Evolutionary conservation across 1,140 invertebrate genomes (phyloP).

Genomic region (Anoplophora glabripennis): DNA sequence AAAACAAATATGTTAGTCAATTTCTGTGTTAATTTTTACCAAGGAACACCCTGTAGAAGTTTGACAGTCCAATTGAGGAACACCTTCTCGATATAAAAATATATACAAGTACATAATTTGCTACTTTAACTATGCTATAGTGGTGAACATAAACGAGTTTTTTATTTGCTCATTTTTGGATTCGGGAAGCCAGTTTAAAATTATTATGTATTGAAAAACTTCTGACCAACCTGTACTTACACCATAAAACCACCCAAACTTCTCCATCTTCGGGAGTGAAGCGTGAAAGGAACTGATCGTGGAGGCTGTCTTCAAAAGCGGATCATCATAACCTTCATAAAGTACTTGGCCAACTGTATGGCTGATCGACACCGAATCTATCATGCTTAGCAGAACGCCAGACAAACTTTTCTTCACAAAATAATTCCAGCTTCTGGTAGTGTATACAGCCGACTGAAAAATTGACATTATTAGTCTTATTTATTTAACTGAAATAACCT

Average conservation of each 20-base stretch:
- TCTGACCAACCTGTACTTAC: conserved; percentile 51
- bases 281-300: conserved; percentile 54
- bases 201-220: not conserved
- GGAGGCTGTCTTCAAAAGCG: conserved; percentile 62
- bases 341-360: conserved; percentile 69
- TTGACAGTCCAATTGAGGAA: too few relatives aligned
- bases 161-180: too few relatives aligned
- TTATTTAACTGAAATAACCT: not conserved
- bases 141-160: too few relatives aligned
- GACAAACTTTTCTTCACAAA: conserved; percentile 58
- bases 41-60: too few relatives aligned
- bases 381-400: conserved; percentile 53
- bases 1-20: too few relatives aligned
- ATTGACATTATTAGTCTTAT: not conserved
- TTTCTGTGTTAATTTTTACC: too few relatives aligned
- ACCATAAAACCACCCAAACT: conserved; percentile 81
- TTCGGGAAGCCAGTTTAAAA: not conserved
- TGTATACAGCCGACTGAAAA: conserved; percentile 66
- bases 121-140: too few relatives aligned
- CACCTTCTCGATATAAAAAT: too few relatives aligned
- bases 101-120: too few relatives aligned
- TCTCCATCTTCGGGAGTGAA: conserved; percentile 61
- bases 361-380: conserved; percentile 57
- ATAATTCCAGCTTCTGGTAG: conserved; percentile 54
- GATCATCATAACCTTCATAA: conserved; percentile 73